These are phyloP conservation scores for Colius striatus DNA, from an alignment of 2,113 vertebrate genomes.

Conservation along the genomic window DNA sequence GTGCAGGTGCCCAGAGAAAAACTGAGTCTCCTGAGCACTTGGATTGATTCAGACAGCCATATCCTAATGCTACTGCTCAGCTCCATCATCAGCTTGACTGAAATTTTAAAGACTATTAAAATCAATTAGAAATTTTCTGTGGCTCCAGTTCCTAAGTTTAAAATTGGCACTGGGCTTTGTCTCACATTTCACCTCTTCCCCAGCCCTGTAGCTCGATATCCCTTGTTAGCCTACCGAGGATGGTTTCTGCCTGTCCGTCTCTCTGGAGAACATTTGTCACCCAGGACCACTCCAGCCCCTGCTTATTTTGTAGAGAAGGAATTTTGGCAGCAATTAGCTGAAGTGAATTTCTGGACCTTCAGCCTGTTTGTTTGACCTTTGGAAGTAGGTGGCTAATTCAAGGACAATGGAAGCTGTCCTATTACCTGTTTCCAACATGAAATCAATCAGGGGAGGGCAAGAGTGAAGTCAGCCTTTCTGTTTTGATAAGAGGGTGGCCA, in stretches of 20 bases:
- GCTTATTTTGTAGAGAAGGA: slow-evolving; percentile 43
- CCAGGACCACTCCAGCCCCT: slow-evolving; percentile 25
- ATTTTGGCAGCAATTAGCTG: slow-evolving; percentile 65
- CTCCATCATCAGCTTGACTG: background rate
- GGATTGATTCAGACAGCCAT: background rate
- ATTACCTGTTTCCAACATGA: slow-evolving; percentile 71
- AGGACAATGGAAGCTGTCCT: slow-evolving; percentile 53
- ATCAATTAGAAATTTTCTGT: slow-evolving; percentile 3
- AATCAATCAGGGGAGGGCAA: slow-evolving; percentile 50
- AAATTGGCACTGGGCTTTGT: slow-evolving; percentile 23
- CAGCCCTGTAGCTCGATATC: slow-evolving; percentile 55
- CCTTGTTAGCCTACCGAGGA: slow-evolving; percentile 48
- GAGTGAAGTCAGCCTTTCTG: slow-evolving; percentile 76
- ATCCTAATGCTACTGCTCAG: background rate
- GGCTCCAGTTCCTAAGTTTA: slow-evolving; percentile 19
- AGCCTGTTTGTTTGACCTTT: slow-evolving; percentile 74
- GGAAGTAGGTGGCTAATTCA: slow-evolving; percentile 71
- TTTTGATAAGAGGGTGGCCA: slow-evolving; percentile 73
- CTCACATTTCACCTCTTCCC: slow-evolving; percentile 41
- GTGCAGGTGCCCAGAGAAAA: background rate
- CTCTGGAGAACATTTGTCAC: slow-evolving; percentile 74
- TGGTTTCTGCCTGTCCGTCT: slow-evolving; percentile 44
- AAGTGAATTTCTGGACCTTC: slow-evolving; percentile 21
- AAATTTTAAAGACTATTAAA: background rate
- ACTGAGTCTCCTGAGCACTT: background rate